Evolutionary conservation across 2,113 vertebrate species (phyloP), one percentile per base, ranked within the genome.

Genomic region (Tinamus guttatus): DNA sequence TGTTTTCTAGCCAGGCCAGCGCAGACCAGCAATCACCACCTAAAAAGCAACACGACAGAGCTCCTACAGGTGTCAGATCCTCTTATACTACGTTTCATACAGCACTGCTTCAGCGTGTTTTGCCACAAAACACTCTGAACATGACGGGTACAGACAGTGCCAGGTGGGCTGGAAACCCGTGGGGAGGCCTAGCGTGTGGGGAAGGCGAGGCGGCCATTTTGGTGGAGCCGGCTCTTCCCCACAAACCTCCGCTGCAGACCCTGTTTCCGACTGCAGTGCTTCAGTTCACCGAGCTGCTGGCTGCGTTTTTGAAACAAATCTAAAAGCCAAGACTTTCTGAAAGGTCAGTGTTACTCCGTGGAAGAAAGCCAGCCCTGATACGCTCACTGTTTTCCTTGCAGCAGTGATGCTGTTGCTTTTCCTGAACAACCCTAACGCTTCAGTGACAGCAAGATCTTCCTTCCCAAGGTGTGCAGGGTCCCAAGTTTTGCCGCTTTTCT

Each of bases 311-410:
- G 67, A 43, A 70, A 18, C 22, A 67, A 83, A 67, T 19, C 16
- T 28, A 38, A 20, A 85, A 74, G 73, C 41, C 32, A 47, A 28
- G 10, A 22, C 22, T 63, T 71, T 82, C 52, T 59, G 11, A 89
- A 87, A 62, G n/a, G n/a, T 7, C 28, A 0, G 0, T 58, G 32
- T 7, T 28, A 20, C 19, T 82, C 70, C 2, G 3, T 21, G 60
- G 63, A 56, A 13, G 51, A 49, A 30, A 77, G 27, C 27, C 49
- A 87, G 24, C 40, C 20, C 30, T 76, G 34, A 52, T 4, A 27
- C 10, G 5, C 49, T 49, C 0, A 4, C 20, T 24, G 40, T 75
- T 59, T 51, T 40, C 41, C 49, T 64, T 5, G 8, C 5, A 17
- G 69, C 22, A 21, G 18, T 43, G 77, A 41, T 27, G 40, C 25